Evolutionary conservation across 1,140 invertebrate species (phyloP), one percentile per base, ranked within the genome.

Genomic region (Steinernema feltiae): DNA sequence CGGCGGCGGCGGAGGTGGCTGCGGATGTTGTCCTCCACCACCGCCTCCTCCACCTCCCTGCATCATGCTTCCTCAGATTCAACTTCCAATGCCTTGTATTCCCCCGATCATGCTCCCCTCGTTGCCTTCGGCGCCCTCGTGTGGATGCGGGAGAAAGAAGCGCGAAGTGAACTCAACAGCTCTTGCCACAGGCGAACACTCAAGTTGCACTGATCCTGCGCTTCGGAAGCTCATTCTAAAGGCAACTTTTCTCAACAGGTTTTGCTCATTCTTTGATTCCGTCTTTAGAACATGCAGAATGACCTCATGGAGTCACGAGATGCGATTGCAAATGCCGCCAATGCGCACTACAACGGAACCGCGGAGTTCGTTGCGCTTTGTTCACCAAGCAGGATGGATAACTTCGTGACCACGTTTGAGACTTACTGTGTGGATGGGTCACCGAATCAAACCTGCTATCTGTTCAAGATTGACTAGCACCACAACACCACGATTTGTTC

Each of bases 1-100:
- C 30, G n/a, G n/a, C n/a, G 74, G 73, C 31, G 73, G 74, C 1
- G 74, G 74, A 21, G 74, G 74, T 21, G 74, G 74, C n/a, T 31
- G 73, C 30, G 63, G 74, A 18, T 70, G 73, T 53, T 75, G 73
- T 48, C 53, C 73, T 24, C 73, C 73, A 35, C 73, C 73, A 32
- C 73, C 73, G 35, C 73, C 73, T 32, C 73, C 73, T 7, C 53
- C 53, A 3, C 53, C 53, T n/a, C 53, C 53, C 15, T 63, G 53
- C 53, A 63, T 63, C 53, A 63, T 63, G 53, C 53, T 63, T 27
- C 53, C 53, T 7, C 53, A 63, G 53, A 63, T 63, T 27, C 53
- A 63, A 27, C 41, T 46, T 15, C 53, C 53, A 3, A 15, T n/a
- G 24, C 53, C 53, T 27, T 63, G 53, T 63, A 12, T 63, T 3